Conservation (phyloP, 30 jellyfish, hydroid and myxozoan species). For the Clytia hemisphaerica region DNA sequence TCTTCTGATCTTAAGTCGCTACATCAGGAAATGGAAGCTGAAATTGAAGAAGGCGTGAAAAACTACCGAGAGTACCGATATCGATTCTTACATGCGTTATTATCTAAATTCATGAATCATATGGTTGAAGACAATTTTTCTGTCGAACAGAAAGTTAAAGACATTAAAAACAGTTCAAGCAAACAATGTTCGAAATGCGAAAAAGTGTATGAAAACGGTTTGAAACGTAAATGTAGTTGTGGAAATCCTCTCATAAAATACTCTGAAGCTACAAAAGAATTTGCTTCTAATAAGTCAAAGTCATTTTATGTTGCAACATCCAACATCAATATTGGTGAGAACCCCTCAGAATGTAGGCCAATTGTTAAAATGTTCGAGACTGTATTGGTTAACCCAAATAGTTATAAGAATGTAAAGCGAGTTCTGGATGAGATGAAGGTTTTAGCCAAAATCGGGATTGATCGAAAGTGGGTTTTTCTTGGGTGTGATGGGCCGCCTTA, state of each 20-base stretch:
- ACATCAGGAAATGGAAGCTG: not conserved
- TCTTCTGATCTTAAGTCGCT: rapidly evolving
- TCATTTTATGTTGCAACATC: not conserved
- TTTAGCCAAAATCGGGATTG: not conserved
- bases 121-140: not conserved
- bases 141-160: not conserved
- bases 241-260: not conserved
- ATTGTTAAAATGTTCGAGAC: not conserved
- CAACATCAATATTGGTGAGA: not conserved
- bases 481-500: not conserved
- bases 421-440: not conserved
- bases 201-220: not conserved
- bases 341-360: not conserved
- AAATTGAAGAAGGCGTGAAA: not conserved
- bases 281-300: not conserved
- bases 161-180: not conserved
- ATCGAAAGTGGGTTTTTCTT: not conserved
- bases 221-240: not conserved
- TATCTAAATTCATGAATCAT: not conserved
- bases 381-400: not conserved
- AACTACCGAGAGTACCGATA: not conserved
- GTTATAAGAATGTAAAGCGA: not conserved
- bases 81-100: no score
- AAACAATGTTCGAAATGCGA: not conserved
- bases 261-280: not conserved